Base-by-base conservation (phyloP, 1,140 invertebrate genomes). In the Planococcus citri region DNA sequence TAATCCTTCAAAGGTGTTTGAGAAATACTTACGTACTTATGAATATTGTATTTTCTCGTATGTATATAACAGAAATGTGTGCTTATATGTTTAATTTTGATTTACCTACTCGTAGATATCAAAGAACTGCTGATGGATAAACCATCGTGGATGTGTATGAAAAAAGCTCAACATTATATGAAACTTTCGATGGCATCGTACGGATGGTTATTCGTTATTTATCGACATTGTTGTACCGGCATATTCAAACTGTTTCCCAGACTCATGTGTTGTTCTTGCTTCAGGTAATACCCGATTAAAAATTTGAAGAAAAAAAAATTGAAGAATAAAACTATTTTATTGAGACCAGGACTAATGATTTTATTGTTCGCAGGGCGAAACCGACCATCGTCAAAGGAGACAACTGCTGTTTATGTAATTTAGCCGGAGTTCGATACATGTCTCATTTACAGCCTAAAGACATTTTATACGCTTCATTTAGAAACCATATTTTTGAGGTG, bases 351-450 rank as follows among this genome's bases (percentile, higher is more conserved):
- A 41, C 9, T 41, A 41, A 41, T 41, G 37, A 41, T 41, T 10
- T n/a, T 73, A 9, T 74, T 67, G 8, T 37, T 72, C 76, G 72
- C 77, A 87, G 86, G 72, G 79, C 82, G 29, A 86, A 88, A 75
- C 84, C 85, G 41, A 85, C 84, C 14, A 80, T 85, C 72, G 85
- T 94, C 10, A 80, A 85, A 10, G 88, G 90, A 70, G 92, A 95
- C 79, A 95, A 96, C 79, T 94, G 91, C 78, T 96, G 92, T 76
- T 80, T 91, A 71, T 95, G 92, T 80, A 86, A 92, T 80, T 85
- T 91, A 27, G 89, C 91, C 20, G 91, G 90, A 29, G 84, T 95
- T 21, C 88, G 88, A 77, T 84, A 87, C 71, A 82, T 90, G 70
- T 90, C 89, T 1, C 84, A 86, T 72, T 74, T 92, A 14, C 77